Conservation (phyloP, 2,888 invertebrate genomes). For the Heteropelma amictum region DNA sequence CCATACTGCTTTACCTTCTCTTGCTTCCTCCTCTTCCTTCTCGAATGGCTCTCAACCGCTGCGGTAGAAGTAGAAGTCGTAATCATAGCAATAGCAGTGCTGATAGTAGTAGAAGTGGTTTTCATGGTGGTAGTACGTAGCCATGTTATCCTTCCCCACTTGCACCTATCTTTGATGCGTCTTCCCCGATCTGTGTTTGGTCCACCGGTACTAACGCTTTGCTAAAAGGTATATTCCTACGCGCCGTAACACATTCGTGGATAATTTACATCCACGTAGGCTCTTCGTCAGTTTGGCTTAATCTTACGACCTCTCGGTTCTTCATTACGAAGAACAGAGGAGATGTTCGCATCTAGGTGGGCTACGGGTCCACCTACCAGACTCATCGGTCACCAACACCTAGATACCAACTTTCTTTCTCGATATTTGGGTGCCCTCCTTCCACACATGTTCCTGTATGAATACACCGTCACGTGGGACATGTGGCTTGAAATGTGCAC, state of each 20-base stretch:
- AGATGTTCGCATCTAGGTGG: not conserved
- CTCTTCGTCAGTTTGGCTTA: too few relatives aligned
- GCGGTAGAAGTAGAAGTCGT: not conserved
- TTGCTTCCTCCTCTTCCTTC: constrained; percentile 47
- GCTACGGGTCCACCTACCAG: not conserved
- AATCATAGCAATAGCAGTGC: not conserved
- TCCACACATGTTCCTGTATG: not conserved
- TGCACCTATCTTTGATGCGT: not conserved
- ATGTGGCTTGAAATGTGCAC: not conserved
- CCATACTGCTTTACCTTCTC: constrained; percentile 44
- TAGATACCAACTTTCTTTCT: not conserved
- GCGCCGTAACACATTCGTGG: constrained; percentile 13
- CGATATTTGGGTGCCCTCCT: not conserved
- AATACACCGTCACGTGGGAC: not conserved
- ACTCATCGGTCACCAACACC: not conserved
- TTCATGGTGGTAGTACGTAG: not conserved
- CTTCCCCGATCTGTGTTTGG: constrained; percentile 3
- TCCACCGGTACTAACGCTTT: not conserved
- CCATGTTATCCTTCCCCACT: constrained; percentile 10
- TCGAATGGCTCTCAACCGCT: constrained; percentile 19
- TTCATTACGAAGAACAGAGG: too few relatives aligned
- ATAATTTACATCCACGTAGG: constrained; percentile 14
- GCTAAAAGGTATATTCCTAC: not conserved
- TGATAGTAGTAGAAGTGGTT: not conserved
- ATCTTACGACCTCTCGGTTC: too few relatives aligned